phyloP scores from a whole-genome alignment of 2,888 invertebrate genomes.

The Morinoia aosen region DNA sequence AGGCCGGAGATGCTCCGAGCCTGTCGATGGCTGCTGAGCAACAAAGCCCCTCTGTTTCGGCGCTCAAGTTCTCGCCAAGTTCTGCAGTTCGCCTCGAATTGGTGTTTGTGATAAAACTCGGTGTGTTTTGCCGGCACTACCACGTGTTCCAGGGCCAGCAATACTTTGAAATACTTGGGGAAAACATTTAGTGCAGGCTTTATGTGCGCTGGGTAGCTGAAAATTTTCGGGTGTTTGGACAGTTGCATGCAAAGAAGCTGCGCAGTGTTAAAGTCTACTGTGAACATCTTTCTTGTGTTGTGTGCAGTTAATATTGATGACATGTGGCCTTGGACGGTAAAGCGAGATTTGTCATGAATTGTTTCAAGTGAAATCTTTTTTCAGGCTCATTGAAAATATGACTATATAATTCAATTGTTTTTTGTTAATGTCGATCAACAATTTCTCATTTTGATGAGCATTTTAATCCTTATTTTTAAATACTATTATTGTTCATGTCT shows the following conservation, averaged over 20 bases:
- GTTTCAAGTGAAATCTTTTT: not conserved
- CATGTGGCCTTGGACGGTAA: not conserved
- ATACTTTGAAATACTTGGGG: not conserved
- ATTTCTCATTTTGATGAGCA: not conserved
- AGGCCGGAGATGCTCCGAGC: not conserved
- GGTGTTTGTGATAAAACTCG: conserved; percentile 27
- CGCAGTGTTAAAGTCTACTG: not conserved
- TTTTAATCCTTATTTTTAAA: not conserved
- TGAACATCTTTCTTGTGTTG: not conserved
- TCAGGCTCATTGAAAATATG: not conserved
- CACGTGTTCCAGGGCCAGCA: not conserved
- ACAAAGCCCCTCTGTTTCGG: conserved; percentile 2
- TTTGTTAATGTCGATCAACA: not conserved
- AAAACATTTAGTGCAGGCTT: not conserved
- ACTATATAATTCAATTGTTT: not conserved
- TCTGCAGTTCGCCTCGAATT: not conserved
- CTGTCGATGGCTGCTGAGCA: conserved; percentile 25
- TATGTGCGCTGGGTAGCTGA: not conserved
- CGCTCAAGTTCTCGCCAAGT: conserved; percentile 16
- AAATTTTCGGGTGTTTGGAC: not conserved
- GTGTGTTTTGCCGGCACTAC: not conserved
- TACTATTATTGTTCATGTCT: no score
- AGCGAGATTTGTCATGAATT: not conserved
- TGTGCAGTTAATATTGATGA: not conserved
- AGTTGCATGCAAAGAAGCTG: not conserved